Conservation (phyloP, 1,140 invertebrate species). For the Anastrepha obliqua region DNA sequence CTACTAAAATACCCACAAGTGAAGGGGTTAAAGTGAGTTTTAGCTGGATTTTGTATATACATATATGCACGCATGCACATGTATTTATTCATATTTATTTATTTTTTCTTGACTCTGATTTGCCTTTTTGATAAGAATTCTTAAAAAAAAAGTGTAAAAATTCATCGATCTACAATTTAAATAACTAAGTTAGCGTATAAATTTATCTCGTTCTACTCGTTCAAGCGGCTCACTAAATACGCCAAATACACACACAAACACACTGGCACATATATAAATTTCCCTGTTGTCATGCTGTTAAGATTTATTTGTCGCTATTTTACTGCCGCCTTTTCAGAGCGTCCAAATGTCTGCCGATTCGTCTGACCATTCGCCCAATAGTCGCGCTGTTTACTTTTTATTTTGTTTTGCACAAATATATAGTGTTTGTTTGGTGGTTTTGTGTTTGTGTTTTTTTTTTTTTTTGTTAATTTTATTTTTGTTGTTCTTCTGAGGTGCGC, state of each 20-base stretch:
- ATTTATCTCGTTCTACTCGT: too few relatives aligned
- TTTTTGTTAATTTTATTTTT: neutral
- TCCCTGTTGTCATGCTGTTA: conserved; percentile 17
- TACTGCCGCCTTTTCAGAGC: neutral
- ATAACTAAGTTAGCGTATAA: neutral
- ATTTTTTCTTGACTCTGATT: too few relatives aligned
- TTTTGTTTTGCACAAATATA: neutral
- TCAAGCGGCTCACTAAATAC: neutral
- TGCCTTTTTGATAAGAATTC: too few relatives aligned
- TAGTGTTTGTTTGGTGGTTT: neutral
- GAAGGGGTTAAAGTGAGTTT: too few relatives aligned
- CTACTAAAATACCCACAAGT: too few relatives aligned
- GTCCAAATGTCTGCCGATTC: conserved; percentile 56
- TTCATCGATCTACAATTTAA: too few relatives aligned
- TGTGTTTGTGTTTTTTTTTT: neutral
- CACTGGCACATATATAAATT: neutral
- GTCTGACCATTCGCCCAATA: conserved; percentile 53
- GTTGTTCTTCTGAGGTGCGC: neutral
- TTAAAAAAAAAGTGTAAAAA: too few relatives aligned
- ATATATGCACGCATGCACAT: neutral
- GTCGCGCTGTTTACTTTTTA: conserved; percentile 1
- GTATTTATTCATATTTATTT: neutral
- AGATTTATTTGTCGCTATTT: conserved; percentile 19
- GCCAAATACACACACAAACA: neutral
- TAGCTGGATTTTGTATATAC: neutral